A percentile compares a stretch with the other conserved stretches of the same genome.
phyloP scores from a whole-genome alignment of 2,113 vertebrate species.

The Lasiurus borealis region DNA sequence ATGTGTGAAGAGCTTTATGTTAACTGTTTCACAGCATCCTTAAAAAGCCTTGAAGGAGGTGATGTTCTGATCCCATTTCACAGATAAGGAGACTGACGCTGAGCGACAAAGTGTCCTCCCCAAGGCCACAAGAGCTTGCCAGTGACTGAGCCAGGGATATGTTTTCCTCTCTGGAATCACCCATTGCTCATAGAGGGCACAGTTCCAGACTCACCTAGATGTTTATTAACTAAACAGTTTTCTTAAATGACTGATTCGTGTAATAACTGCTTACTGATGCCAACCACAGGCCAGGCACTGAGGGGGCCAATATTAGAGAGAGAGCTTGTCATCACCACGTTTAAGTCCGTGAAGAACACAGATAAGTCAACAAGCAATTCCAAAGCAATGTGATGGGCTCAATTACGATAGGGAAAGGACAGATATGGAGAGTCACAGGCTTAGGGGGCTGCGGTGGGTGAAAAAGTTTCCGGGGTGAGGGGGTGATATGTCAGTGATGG shows the following conservation, averaged over 20 bases:
- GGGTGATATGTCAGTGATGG: background rate
- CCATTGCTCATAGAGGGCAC: background rate
- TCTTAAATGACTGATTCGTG: background rate
- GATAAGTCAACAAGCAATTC: background rate
- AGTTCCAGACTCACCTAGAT: background rate
- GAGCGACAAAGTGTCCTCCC: background rate
- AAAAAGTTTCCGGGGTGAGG: background rate
- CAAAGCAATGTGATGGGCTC: background rate
- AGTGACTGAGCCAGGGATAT: background rate
- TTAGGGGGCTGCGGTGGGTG: rapidly evolving
- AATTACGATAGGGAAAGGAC: background rate
- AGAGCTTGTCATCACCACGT: background rate
- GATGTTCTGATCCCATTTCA: background rate
- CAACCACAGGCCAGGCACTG: background rate
- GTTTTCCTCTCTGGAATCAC: background rate
- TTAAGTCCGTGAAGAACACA: background rate
- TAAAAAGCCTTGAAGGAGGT: background rate
- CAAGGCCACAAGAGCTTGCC: background rate
- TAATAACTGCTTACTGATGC: background rate
- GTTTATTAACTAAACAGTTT: background rate
- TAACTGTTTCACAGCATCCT: background rate
- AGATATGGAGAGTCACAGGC: rapidly evolving
- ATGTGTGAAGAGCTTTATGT: background rate
- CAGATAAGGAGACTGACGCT: background rate
- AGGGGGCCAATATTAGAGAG: background rate